A percentile compares a stretch with the other conserved stretches of the same genome.
phyloP scores from a whole-genome alignment of 2,113 vertebrate genomes.

The Coracopsis vasa region DNA sequence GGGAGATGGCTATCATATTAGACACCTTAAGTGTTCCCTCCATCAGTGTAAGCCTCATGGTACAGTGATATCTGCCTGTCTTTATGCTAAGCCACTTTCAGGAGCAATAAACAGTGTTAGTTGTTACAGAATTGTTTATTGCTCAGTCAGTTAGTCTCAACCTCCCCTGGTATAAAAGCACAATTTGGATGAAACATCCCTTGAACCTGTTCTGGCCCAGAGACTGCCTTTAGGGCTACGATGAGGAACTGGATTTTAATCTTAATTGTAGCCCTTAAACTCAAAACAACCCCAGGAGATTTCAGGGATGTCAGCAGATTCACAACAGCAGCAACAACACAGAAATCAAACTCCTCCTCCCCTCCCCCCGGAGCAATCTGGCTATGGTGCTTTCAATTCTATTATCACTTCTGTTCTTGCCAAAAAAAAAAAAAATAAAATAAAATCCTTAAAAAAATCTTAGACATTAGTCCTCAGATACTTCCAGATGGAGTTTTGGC shows the following conservation, averaged over 20 bases:
- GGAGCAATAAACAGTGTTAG: neutral
- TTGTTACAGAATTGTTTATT: neutral
- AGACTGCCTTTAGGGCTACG: neutral
- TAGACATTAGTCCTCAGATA: neutral
- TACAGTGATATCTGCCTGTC: neutral
- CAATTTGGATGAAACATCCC: neutral
- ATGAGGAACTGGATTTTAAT: constrained; percentile 6
- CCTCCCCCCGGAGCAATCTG: neutral
- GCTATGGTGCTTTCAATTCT: neutral
- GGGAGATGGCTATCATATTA: neutral
- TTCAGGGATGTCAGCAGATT: constrained; percentile 34
- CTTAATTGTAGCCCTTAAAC: constrained; percentile 11
- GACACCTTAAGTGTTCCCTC: neutral
- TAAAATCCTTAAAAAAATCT: neutral
- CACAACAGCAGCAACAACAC: neutral
- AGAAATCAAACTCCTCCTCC: neutral
- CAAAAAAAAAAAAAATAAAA: constrained; percentile 14
- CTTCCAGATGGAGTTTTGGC: constrained; percentile 21
- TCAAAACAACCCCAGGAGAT: neutral
- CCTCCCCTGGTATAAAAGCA: neutral
- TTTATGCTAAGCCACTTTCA: neutral
- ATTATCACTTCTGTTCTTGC: constrained; percentile 11
- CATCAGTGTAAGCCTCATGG: neutral
- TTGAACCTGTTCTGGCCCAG: neutral
- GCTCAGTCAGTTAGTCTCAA: neutral